Base-by-base conservation (phyloP, 2,113 vertebrate species). In the Tringa solitaria region DNA sequence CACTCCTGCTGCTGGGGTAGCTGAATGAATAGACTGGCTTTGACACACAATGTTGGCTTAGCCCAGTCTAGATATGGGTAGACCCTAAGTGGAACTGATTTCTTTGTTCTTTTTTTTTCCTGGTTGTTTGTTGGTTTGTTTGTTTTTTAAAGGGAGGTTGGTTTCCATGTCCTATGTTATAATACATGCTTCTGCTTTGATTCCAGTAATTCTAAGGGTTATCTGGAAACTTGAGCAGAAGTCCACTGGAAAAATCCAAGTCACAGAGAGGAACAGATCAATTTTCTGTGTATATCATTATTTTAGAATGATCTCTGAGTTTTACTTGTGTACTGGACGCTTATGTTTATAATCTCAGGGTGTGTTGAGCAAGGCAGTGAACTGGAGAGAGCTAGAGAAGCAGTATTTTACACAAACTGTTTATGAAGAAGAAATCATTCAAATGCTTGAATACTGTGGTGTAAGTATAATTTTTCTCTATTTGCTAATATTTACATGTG, bases 381-480 rank as follows among this genome's bases (percentile, higher is more conserved):
- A 99, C 95, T 99, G 99, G 99, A 98, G 98, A 30, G 98, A 99
- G 93, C 98, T 99, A 65, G 99, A 99, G 95, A 99, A 99, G 92
- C 99, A 99, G 79, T 99, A 99, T 95, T 99, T 98, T 54, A 97
- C 98, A 15, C 98, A 99, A 79, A 98, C 99, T 4, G 99, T 99
- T 69, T 99, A 99, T 95, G 99, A 99, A 97, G 98, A 99, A 95
- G 99, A 99, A 97, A 99, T 99, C 90, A 98, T 98, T 92, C 98
- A 98, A 69, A 98, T 99, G 98, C 97, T 99, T 96, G 99, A 99
- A 93, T 99, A 99, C 95, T 99, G 99, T 96, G 99, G 99, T 98
- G 99, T 99, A 98, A 94, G 99, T 98, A 88, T 53, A 73, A 68
- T 77, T 94, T 93, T 94, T 93, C 39, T 18, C 21, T 43, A 15